Base-by-base conservation (phyloP, 2,888 invertebrate species). In the Terebella lapidaria region DNA sequence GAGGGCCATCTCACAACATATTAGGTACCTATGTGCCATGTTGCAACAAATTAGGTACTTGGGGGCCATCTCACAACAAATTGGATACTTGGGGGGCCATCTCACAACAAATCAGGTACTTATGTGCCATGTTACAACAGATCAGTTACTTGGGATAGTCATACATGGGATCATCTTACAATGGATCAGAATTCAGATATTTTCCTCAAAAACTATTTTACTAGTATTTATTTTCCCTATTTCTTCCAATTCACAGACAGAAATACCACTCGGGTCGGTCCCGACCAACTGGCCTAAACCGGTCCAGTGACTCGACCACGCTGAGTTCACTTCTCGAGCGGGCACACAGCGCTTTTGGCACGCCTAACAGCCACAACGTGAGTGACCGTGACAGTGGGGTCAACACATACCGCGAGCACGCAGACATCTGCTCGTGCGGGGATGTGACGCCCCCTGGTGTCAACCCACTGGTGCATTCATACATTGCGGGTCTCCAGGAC, bases 381-480 rank as follows among this genome's bases (percentile, higher is more conserved):
- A 62, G 62, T 25, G 62, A 62, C 46, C 62, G 59, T 35, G 62
- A 62, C 52, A 62, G 62, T 45, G 62, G 62, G n/a, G 62, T 62
- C 5, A 63, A 57, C 58, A 57, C 52, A 1, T 61, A 57, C 5
- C 35, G 26, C 28, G 57, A 51, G 45, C 54, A 58, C n/a, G 56
- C 56, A 22, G 62, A 62, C 42, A 30, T 29, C 26, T 61, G 58
- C 2, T 56, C 59, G 3, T 35, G n/a, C 5, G 61, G 55, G n/a
- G 56, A 58, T 29, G 52, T 52, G 28, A 59, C 62, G n/a, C 59
- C 62, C 1, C 62, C 59, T 24, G 30, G 18, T 47, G 35, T 55
- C 42, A 56, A 52, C 1, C 58, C 59, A 22, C 27, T 59, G 51
- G 58, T 62, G 10, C 58, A 62, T 56, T 56, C 58, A 15, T 61